Evolutionary conservation across 2,113 vertebrate genomes (phyloP).

Genomic region (Pelecanus crispus): DNA sequence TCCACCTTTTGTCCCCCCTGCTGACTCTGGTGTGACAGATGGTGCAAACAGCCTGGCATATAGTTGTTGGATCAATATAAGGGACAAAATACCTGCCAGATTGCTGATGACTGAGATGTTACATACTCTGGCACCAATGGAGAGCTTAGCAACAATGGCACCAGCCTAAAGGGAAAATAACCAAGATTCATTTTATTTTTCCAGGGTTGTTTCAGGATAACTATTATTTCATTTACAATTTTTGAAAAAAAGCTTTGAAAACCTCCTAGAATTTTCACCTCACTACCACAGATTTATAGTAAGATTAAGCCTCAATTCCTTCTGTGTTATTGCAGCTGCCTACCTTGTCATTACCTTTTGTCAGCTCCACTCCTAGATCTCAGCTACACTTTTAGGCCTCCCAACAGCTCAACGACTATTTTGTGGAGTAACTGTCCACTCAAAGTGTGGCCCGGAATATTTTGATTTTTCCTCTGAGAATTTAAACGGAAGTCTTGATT

Average conservation of each 20-base stretch:
- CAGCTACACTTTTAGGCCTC: neutral
- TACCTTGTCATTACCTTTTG: neutral
- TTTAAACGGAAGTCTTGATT: neutral
- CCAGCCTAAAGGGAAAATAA: slow-evolving; percentile 18
- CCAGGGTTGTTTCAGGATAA: neutral
- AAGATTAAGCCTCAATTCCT: neutral
- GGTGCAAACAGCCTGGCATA: slow-evolving; percentile 54
- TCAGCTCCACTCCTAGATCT: neutral
- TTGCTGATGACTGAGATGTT: slow-evolving; percentile 58
- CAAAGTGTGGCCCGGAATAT: neutral
- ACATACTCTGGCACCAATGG: slow-evolving; percentile 1
- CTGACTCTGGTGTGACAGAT: slow-evolving; percentile 62
- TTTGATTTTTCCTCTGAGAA: neutral
- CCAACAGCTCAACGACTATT: neutral
- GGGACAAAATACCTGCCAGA: slow-evolving; percentile 57
- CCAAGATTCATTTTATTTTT: neutral
- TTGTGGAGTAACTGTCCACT: neutral
- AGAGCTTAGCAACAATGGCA: slow-evolving; percentile 12
- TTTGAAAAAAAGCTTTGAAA: neutral
- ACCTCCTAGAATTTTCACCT: neutral
- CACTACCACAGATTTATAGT: neutral
- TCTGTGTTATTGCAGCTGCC: neutral
- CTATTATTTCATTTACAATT: neutral
- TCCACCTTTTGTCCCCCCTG: slow-evolving; percentile 44
- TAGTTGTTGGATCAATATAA: slow-evolving; percentile 53